phyloP scores from a whole-genome alignment of 2,888 invertebrate species.

The Lymantria dispar region DNA sequence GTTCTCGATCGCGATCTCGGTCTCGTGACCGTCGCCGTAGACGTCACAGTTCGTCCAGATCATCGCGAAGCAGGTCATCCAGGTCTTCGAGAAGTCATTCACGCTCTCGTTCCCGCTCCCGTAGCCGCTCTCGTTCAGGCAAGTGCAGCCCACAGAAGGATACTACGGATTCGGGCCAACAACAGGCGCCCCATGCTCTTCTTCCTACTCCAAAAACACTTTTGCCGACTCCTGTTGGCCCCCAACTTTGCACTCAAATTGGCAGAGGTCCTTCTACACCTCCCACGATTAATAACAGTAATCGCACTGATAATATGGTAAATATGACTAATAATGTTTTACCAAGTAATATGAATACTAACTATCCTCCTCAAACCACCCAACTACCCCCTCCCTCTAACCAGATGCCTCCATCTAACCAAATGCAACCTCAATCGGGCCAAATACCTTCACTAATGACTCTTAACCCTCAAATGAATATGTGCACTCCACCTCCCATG shows the following conservation, averaged over 20 bases:
- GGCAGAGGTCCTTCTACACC: constrained; percentile 46
- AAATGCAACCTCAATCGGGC: constrained; percentile 7
- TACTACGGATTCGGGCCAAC: constrained; percentile 51
- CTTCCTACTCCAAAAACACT: constrained; percentile 53
- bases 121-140: constrained; percentile 79
- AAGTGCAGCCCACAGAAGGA: constrained; percentile 76
- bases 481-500: constrained; percentile 65
- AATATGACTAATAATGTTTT: constrained; percentile 26
- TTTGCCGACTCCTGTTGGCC: constrained; percentile 59
- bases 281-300: constrained; percentile 17
- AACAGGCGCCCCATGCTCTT: constrained; percentile 52
- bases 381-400: constrained; percentile 52
- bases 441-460: constrained; percentile 69
- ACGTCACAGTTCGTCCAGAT: constrained; percentile 68
- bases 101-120: constrained; percentile 70
- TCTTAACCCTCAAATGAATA: constrained; percentile 68
- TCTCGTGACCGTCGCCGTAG: constrained; percentile 69
- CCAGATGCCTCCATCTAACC: background rate
- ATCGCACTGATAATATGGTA: constrained; percentile 11
- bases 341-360: constrained; percentile 28
- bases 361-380: constrained; percentile 41
- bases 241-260: constrained; percentile 47
- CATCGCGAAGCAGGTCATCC: constrained; percentile 72
- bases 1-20: constrained; percentile 53
- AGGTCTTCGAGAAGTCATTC: constrained; percentile 64